Evolutionary conservation across 1,140 invertebrate genomes (phyloP).

Genomic region (Zaprionus taronus): DNA sequence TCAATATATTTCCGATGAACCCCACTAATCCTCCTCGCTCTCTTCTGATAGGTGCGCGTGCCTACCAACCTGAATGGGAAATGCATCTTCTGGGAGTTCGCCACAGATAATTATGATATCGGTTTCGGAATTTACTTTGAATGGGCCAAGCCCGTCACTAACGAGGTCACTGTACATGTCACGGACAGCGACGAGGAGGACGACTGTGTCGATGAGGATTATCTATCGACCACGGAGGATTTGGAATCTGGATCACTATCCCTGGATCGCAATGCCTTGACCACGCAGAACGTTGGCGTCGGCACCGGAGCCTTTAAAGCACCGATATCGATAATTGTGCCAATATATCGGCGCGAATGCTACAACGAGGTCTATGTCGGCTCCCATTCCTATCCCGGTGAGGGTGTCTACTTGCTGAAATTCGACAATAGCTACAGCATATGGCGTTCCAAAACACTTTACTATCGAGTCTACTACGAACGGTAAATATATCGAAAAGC

Average conservation of each 20-base stretch:
- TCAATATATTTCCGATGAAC: no score
- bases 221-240: constrained; percentile 82
- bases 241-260: constrained; percentile 79
- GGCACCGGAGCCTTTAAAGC: constrained; percentile 83
- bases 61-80: constrained; percentile 98
- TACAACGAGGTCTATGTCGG: constrained; percentile 99
- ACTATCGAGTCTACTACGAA: constrained; percentile 99
- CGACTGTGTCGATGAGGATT: constrained; percentile 86
- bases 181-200: constrained; percentile 93
- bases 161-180: constrained; percentile 94
- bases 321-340: constrained; percentile 92
- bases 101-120: constrained; percentile 99
- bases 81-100: constrained; percentile 99
- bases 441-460: constrained; percentile 99
- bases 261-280: constrained; percentile 70
- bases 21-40: neutral
- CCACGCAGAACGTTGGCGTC: constrained; percentile 31
- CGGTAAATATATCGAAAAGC: constrained; percentile 83
- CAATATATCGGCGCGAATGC: constrained; percentile 97
- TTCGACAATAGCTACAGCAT: constrained; percentile 99
- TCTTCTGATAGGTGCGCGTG: constrained; percentile 89
- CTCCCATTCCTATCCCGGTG: constrained; percentile 97
- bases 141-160: constrained; percentile 94
- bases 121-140: constrained; percentile 99
- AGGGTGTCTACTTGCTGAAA: constrained; percentile 98